Base-by-base conservation (phyloP, 2,888 invertebrate genomes). In the Melipona bicolor region DNA sequence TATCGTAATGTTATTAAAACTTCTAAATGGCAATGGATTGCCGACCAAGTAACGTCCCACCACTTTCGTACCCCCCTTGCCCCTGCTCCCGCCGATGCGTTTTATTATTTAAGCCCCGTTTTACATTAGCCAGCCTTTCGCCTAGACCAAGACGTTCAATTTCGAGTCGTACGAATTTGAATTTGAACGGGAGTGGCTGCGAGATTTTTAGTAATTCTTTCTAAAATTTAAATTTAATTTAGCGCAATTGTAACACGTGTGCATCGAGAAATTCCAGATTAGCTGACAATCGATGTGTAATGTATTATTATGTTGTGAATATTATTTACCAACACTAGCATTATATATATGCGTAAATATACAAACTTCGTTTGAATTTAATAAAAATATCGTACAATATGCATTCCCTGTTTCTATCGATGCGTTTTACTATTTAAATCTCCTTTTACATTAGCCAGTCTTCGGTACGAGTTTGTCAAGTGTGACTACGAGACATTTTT, bases 1-100 rank as follows among this genome's bases (percentile, higher is more conserved):
- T 86, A 94, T 94, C 92, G 93, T 93, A 94, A 94, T 93, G 92
- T 94, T 94, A 94, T 94, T 94, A 94, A 94, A 94, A 94, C 93
- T 94, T 94, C 92, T 92, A 93, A 94, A 94, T 78, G 75, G 79
- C 82, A 80, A 86, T 86, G 80, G 92, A 93, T 93, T 91, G 92
- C 91, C 91, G 90, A 89, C 85, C 91, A 88, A 91, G 91, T 90
- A 90, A 90, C 89, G 84, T 87, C 81, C 56, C 27, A 9, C 27
- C 21, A 13, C 13, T 15, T n/a, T 17, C n/a, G 0, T 17, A 13
- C n/a, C 17, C 21, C 21, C 64, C 15, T 62, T 32, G 17, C 72
- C 15, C 62, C 19, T 15, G n/a, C 56, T 56, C 54, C 27, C 11
- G n/a, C 3, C 72, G 75, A 72, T 59, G 32, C 24, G 43, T 50